A percentile compares a stretch with the other conserved stretches of the same genome.
These are phyloP conservation scores for Agonopterix subpropinquella DNA, from an alignment of 2,888 invertebrate species.

Conservation along the genomic window DNA sequence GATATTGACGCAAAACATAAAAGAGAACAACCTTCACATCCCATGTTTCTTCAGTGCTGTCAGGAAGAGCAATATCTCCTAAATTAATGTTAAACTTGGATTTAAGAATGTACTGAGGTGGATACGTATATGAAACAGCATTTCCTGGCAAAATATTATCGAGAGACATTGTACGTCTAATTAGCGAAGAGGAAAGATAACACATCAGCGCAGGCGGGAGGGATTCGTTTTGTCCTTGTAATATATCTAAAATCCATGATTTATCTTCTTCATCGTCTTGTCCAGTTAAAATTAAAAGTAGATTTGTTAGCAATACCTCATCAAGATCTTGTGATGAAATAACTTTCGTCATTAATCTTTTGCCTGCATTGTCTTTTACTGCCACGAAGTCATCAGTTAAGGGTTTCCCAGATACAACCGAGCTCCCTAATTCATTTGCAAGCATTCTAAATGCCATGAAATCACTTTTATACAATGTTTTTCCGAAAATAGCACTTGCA, in stretches of 20 bases:
- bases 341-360: slow-evolving; percentile 46
- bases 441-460: slow-evolving; percentile 51
- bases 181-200: slow-evolving; percentile 41
- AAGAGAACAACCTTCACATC: slow-evolving; percentile 64
- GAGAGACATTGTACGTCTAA: slow-evolving; percentile 43
- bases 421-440: slow-evolving; percentile 24
- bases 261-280: slow-evolving; percentile 30
- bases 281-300: slow-evolving; percentile 39
- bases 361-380: slow-evolving; percentile 29
- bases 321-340: slow-evolving; percentile 50
- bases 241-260: slow-evolving; percentile 40
- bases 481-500: slow-evolving; percentile 15
- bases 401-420: slow-evolving; percentile 3
- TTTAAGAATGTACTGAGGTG: slow-evolving; percentile 57
- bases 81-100: slow-evolving; percentile 62
- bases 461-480: slow-evolving; percentile 39
- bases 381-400: slow-evolving; percentile 21
- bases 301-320: slow-evolving; percentile 46
- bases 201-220: slow-evolving; percentile 36
- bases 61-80: slow-evolving; percentile 56
- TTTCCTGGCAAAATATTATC: slow-evolving; percentile 39
- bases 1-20: slow-evolving; percentile 53
- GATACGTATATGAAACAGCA: slow-evolving; percentile 39
- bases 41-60: slow-evolving; percentile 64
- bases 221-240: slow-evolving; percentile 50